phyloP scores from a whole-genome alignment of 2,797 vertebrate species.

The Lepidocolaptes lacrymiger region DNA sequence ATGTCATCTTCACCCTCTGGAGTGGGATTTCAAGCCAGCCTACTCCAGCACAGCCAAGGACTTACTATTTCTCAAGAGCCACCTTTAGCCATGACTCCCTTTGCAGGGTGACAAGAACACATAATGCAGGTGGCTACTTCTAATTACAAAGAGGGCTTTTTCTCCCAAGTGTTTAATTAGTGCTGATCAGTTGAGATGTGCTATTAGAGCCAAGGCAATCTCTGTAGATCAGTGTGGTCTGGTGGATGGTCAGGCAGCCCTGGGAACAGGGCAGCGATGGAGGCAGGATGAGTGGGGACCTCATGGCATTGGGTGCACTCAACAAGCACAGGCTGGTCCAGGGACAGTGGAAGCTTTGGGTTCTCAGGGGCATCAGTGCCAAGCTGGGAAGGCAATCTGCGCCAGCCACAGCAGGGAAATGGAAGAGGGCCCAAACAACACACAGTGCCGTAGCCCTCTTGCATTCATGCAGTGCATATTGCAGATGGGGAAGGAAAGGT shows the following conservation, averaged over 20 bases:
- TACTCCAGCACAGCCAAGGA: neutral
- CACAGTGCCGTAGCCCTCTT: neutral
- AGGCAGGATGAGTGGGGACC: neutral
- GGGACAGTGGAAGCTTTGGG: fast-evolving
- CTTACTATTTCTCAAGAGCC: neutral
- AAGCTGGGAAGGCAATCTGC: neutral
- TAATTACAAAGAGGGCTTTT: neutral
- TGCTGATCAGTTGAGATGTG: neutral
- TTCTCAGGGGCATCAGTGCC: neutral
- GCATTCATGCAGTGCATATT: fast-evolving
- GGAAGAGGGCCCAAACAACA: fast-evolving
- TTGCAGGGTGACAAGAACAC: neutral
- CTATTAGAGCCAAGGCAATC: neutral
- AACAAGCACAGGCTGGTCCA: neutral
- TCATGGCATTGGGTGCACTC: neutral
- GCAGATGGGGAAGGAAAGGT: neutral
- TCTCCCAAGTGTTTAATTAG: neutral
- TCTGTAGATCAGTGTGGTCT: neutral
- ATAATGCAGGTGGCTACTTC: neutral
- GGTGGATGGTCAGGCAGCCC: neutral
- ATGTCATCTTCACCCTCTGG: neutral
- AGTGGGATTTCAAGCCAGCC: neutral
- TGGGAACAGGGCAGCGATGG: neutral
- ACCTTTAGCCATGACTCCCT: neutral
- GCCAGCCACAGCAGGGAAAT: neutral